Base-by-base conservation (phyloP, 1,140 invertebrate genomes). In the Globodera rostochiensis region DNA sequence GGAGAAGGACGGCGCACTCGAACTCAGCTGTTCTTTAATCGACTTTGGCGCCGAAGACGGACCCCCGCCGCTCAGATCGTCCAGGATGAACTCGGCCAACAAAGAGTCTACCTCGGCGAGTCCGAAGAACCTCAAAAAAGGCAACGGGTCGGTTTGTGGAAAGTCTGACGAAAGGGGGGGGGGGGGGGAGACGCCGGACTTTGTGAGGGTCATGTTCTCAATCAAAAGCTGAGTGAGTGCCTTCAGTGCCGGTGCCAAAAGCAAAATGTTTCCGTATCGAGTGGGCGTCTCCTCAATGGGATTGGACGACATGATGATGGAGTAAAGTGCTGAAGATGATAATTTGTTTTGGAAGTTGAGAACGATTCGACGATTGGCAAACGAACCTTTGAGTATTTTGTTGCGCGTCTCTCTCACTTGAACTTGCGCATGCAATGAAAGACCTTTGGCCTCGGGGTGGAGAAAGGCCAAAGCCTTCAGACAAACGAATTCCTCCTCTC, bases 121-220 rank as follows among this genome's bases (percentile, higher is more conserved):
- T 36, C 88, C 88, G 75, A 89, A 89, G 76, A 89, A 89, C 57
- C 80, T 80, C 45, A 47, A 60, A 21, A 25, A 79, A 36, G n/a
- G 25, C 9, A 73, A 67, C 36, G 13, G 5, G 36, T 36, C 36
- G 36, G 36, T 36, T 1, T 2, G 36, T 36, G 36, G 36, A 36
- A 36, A 36, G 36, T 13, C 21, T 21, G 46, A 45, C 36, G 13
- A 47, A 19, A 6, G 25, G 21, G 21, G 11, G 25, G 25, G 46
- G 47, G 25, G 4, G 19, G n/a, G 6, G 4, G 45, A 9, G 19
- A 64, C 25, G 49, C 6, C 64, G 25, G 5, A 78, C 82, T 88
- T 88, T n/a, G 88, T 90, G 36, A 89, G 77, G 13, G 88, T 90
- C 88, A 89, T 89, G 60, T 89, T 89, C 79, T 89, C 88, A 71